These are phyloP conservation scores for Crotophaga sulcirostris DNA, from an alignment of 2,113 vertebrate genomes.

Conservation along the genomic window DNA sequence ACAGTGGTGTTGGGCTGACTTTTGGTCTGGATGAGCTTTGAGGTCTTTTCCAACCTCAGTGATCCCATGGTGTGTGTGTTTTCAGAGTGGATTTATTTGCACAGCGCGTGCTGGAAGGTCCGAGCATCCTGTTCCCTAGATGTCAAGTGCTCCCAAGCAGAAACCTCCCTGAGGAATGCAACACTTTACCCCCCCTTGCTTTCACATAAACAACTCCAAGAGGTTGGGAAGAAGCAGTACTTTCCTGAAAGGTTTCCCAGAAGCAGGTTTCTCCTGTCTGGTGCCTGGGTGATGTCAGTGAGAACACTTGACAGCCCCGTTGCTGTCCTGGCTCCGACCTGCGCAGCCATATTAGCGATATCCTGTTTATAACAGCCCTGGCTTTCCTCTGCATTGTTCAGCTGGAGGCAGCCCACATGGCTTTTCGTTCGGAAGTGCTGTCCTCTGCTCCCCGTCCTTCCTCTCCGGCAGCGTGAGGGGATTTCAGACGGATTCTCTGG, in stretches of 20 bases:
- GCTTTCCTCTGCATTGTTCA: slow-evolving; percentile 52
- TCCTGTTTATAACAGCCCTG: slow-evolving; percentile 53
- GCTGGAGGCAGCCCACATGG: slow-evolving; percentile 41
- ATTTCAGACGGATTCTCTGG: background rate
- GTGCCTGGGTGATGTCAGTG: background rate
- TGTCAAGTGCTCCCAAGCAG: background rate
- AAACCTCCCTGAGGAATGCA: background rate
- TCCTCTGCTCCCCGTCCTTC: background rate
- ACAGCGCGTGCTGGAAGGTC: background rate
- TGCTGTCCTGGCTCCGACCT: slow-evolving; percentile 44
- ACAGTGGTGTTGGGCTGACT: too few species aligned
- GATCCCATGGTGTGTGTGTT: background rate
- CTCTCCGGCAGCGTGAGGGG: background rate
- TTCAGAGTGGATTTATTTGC: slow-evolving; percentile 1
- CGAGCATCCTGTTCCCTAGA: background rate
- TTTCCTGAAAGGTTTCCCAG: background rate
- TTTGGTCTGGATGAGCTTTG: too few species aligned
- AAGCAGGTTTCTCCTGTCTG: background rate
- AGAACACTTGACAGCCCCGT: background rate
- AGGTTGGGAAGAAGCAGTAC: background rate
- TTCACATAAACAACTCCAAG: background rate
- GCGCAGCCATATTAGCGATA: slow-evolving; percentile 55
- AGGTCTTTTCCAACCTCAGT: too few species aligned
- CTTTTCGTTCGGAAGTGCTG: slow-evolving; percentile 32
- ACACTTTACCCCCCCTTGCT: background rate